Percentiles rank a stretch among this genome's conserved stretches.
These are phyloP conservation scores for Helarctos malayanus DNA, from an alignment of 2,797 vertebrate species.

Conservation along the genomic window DNA sequence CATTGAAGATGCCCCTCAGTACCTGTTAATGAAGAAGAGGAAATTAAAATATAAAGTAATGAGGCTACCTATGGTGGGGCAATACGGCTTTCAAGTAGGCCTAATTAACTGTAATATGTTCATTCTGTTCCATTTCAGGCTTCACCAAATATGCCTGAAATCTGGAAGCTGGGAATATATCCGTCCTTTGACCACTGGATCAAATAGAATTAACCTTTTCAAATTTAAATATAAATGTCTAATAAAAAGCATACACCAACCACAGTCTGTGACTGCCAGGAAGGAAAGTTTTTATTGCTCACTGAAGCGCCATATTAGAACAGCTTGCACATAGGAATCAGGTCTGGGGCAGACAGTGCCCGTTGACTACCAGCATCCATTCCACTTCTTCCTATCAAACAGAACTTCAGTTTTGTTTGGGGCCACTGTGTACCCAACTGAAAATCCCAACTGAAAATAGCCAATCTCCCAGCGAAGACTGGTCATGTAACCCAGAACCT, in stretches of 20 bases:
- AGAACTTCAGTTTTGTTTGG: not conserved
- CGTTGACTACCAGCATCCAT: too few relatives aligned
- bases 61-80: not conserved
- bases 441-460: conserved; percentile 14
- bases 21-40: conserved; percentile 66
- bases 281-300: conserved; percentile 59
- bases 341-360: not conserved
- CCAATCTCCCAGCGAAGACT: not conserved
- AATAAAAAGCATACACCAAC: conserved; percentile 33
- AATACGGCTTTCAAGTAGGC: conserved; percentile 43
- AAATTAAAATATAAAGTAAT: conserved; percentile 69
- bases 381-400: not conserved
- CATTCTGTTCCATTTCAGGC: conserved; percentile 58
- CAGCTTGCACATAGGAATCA: not conserved
- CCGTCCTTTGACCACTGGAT: conserved; percentile 73
- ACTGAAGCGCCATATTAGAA: not conserved
- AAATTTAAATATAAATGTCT: conserved; percentile 69
- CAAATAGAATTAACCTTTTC: conserved; percentile 78
- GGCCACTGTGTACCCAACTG: not conserved
- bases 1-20: conserved; percentile 40
- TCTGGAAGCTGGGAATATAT: conserved; percentile 56
- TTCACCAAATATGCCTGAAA: conserved; percentile 57
- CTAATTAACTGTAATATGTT: conserved; percentile 68
- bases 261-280: not conserved
- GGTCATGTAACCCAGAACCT: not conserved